Base-by-base conservation (phyloP, 2,888 invertebrate species). In the Smittia sp. region DNA sequence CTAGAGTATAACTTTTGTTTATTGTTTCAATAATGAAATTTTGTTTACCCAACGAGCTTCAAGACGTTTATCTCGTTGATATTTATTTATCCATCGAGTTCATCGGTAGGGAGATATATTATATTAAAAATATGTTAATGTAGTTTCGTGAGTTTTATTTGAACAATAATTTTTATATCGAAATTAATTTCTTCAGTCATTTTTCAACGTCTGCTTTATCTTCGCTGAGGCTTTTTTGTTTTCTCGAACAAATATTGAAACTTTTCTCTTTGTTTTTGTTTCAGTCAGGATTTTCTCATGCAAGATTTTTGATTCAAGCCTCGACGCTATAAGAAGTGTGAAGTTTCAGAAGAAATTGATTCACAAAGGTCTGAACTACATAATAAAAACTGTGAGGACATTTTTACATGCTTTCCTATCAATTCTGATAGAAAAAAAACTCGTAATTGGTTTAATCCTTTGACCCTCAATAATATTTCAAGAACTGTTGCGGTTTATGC, bases 81-180 rank as follows among this genome's bases (percentile, higher is more conserved):
- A 70, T 70, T 70, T 70, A 54, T 70, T 70, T 70, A 70, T 70
- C 52, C 52, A 54, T 70, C 32, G 69, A 70, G 22, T 41, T 54
- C 69, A 70, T 67, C 25, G 1, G n/a, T n/a, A n/a, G n/a, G n/a
- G n/a, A n/a, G n/a, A n/a, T 69, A 69, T 70, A 46, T 70, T 52
- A 70, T 70, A 70, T 70, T 52, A 52, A 52, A n/a, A 70, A 52
- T 70, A 70, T 70, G 69, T 70, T 52, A 70, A 70, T 70, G 46
- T 58, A 58, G 58, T 69, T 70, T 70, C 54, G 52, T 70, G 69
- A 24, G 69, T 70, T 54, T 54, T 70, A 32, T 70, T 70, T 70
- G 54, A 52, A 52, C 69, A 70, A 54, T 70, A 22, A 38, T 52
- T 69, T 67, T 69, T 22, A 54, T 69, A 54, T 69, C 27, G 52